Evolutionary conservation across 1,140 invertebrate genomes (phyloP).

Genomic region (Pseudomyrmex flavicornis): DNA sequence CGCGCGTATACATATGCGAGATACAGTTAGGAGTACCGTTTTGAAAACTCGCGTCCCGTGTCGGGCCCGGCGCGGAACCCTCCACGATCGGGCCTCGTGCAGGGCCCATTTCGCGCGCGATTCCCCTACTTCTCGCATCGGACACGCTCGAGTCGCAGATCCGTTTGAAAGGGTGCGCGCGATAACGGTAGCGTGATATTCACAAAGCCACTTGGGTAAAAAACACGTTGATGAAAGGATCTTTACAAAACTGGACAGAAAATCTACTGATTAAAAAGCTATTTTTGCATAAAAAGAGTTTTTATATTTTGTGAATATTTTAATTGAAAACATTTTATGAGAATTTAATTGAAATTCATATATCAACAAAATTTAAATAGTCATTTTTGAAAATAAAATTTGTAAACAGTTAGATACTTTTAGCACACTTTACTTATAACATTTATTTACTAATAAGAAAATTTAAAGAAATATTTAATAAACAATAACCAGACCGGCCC

Average conservation of each 20-base stretch:
- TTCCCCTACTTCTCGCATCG: slow-evolving; percentile 51
- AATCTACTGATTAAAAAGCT: too few species aligned
- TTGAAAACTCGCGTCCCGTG: slow-evolving; percentile 75
- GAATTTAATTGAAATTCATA: too few species aligned
- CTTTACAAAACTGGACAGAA: background rate
- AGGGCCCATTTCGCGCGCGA: slow-evolving; percentile 53
- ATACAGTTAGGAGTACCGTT: slow-evolving; percentile 83
- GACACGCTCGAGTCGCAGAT: slow-evolving; percentile 62
- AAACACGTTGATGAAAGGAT: slow-evolving; percentile 4
- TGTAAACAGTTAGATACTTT: too few species aligned
- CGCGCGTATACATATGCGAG: slow-evolving; percentile 62
- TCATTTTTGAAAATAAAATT: too few species aligned
- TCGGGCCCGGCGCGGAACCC: slow-evolving; percentile 73
- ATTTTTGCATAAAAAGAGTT: background rate
- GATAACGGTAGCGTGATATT: slow-evolving; percentile 72
- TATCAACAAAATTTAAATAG: too few species aligned
- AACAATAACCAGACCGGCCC: too few species aligned
- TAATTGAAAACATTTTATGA: background rate
- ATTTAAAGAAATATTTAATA: background rate
- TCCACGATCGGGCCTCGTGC: slow-evolving; percentile 4
- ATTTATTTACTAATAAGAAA: slow-evolving; percentile 26
- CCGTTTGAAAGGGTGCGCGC: slow-evolving; percentile 64
- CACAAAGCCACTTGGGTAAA: slow-evolving; percentile 22
- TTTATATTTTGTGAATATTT: background rate
- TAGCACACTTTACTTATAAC: background rate